Base-by-base conservation (phyloP, 1,140 invertebrate species). In the Cardiocondyla obscurior region DNA sequence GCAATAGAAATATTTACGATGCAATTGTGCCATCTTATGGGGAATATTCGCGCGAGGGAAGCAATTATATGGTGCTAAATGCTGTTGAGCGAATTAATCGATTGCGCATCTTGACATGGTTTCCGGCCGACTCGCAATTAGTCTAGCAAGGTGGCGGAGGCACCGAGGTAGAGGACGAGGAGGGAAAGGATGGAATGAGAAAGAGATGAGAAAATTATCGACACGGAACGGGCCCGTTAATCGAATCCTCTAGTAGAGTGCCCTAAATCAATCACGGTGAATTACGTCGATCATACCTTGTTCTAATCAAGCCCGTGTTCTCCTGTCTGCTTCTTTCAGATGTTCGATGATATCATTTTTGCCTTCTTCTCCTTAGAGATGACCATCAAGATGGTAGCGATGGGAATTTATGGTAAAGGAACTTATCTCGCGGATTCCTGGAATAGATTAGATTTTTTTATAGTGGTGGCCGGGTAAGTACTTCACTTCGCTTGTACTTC, bases 381-480 rank as follows among this genome's bases (percentile, higher is more conserved):
- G 99, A 96, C 97, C 67, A 98, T 99, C 92, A 99, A 99, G 95
- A 99, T 99, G 96, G 96, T 99, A 22, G 99, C 99, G 16, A 99
- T 99, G 98, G 99, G 99, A n/a, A 96, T 99, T 60, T 97, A 97
- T 88, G 99, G 99, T 22, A 97, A 97, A 92, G 97, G 97, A 36
- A 98, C 98, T 0, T 99, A 99, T 93, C 95, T 99, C 84, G 98
- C 98, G 0, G 99, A 99, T 92, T 98, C 98, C 0, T 99, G 98
- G 99, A 99, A 99, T 94, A 96, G 98, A 90, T 95, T 99, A 81
- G 99, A 99, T 94, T 98, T 98, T 94, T 99, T 99, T 95, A 99
- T 99, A 91, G 99, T 99, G 2, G 90, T 98, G 79, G 98, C 99
- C 72, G 99, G 99, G 98, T 98, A 94, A 96, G 96, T 90, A 83